A percentile compares a stretch with the other conserved stretches of the same genome.
Evolutionary conservation across 2,797 vertebrate genomes (phyloP).

Genomic region (Galago senegalensis): DNA sequence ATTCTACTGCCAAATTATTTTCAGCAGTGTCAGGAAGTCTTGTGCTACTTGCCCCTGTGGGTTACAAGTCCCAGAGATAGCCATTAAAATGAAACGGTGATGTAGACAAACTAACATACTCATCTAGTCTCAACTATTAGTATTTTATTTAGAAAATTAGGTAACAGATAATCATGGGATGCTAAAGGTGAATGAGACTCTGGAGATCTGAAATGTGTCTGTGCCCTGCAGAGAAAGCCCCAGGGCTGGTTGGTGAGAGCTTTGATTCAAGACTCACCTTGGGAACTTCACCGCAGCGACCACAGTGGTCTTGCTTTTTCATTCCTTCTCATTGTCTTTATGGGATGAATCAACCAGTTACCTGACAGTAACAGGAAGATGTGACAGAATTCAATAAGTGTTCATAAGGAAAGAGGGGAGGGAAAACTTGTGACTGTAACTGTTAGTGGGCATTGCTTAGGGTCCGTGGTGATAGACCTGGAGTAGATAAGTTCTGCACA

Average conservation of each 20-base stretch:
- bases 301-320: neutral
- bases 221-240: neutral
- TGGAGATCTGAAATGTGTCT: neutral
- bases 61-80: conserved; percentile 1
- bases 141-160: conserved; percentile 8
- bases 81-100: neutral
- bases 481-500: neutral
- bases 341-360: neutral
- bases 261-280: neutral
- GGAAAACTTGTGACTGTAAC: neutral
- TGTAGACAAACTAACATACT: neutral
- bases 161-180: conserved; percentile 3
- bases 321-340: neutral
- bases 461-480: neutral
- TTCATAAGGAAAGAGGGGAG: conserved; percentile 28
- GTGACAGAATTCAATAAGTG: neutral
- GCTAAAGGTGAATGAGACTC: neutral
- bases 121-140: conserved; percentile 8
- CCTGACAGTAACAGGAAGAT: neutral
- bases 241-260: neutral
- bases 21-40: neutral
- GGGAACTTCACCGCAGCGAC: neutral
- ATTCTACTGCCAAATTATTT: neutral
- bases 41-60: neutral
- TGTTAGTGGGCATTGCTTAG: neutral